These are phyloP conservation scores for Nyctereutes procyonoides DNA, from an alignment of 2,113 vertebrate species.

Conservation along the genomic window DNA sequence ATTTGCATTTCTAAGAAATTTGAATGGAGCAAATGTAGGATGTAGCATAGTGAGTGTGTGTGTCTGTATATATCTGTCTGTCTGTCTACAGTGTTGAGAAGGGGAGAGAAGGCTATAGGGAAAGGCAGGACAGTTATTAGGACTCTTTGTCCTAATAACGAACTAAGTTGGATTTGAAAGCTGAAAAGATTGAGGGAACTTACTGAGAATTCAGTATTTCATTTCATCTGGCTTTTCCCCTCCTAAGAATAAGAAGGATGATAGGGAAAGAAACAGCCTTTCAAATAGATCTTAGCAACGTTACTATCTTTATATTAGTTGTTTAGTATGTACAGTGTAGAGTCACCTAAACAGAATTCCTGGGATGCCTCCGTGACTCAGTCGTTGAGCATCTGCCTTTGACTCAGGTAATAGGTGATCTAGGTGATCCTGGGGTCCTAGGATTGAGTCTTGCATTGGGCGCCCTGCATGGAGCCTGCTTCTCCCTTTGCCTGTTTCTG, in stretches of 20 bases:
- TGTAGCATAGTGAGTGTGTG: neutral
- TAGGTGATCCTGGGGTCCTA: too few relatives aligned
- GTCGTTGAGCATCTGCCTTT: too few relatives aligned
- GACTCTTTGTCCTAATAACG: neutral
- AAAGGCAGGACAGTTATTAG: neutral
- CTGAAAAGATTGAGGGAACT: neutral
- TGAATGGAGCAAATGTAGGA: neutral
- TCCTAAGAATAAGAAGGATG: neutral
- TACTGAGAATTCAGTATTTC: constrained; percentile 38
- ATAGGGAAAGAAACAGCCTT: constrained; percentile 26
- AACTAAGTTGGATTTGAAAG: neutral
- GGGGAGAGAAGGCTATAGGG: neutral
- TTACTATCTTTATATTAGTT: constrained; percentile 19
- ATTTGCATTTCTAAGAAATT: neutral
- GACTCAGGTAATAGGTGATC: too few relatives aligned
- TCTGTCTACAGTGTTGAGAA: neutral
- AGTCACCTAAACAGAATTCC: constrained; percentile 48
- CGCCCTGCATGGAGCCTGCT: too few relatives aligned
- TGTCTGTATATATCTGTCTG: rapidly evolving
- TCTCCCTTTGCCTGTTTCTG: too few relatives aligned
- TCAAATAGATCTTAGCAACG: neutral
- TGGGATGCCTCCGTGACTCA: too few relatives aligned
- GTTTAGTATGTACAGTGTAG: neutral
- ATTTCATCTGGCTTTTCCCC: neutral
- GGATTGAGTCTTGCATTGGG: too few relatives aligned